Conservation (phyloP, 2,888 invertebrate species). For the Electrophaes corylata region DNA sequence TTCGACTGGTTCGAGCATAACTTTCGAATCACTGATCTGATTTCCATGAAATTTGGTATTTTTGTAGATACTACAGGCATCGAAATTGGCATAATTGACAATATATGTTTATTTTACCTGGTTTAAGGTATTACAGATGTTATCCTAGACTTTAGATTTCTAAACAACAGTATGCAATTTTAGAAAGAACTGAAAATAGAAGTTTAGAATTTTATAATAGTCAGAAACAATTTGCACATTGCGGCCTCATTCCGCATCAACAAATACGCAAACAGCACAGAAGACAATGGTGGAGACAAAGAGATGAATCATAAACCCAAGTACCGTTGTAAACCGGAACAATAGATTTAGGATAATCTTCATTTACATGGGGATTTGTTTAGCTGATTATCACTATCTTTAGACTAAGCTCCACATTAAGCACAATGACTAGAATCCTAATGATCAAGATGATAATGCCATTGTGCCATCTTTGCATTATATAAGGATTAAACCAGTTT, state of each 20-base stretch:
- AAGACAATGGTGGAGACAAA: conserved; percentile 42
- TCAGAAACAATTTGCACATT: conserved; percentile 5
- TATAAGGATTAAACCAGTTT: background rate
- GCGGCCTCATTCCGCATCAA: conserved; percentile 24
- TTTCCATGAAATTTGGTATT: no score
- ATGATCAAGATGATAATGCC: background rate
- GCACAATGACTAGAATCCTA: conserved; percentile 5
- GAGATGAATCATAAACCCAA: conserved; percentile 42
- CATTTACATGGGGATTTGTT: conserved; percentile 36
- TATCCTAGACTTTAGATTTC: no score
- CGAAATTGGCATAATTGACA: no score
- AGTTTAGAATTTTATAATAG: background rate
- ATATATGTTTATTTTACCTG: no score
- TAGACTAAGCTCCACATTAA: conserved; percentile 11
- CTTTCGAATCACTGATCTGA: no score
- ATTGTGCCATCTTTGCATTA: background rate
- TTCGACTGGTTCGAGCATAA: no score
- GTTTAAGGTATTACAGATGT: no score
- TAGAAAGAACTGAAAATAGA: background rate
- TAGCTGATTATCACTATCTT: conserved; percentile 20
- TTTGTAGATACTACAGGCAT: no score
- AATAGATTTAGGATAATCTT: conserved; percentile 51
- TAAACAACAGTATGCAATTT: no score
- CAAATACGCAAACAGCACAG: conserved; percentile 31
- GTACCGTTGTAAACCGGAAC: conserved; percentile 43